Evolutionary conservation across 2,888 invertebrate genomes (phyloP), one percentile per base, ranked within the genome.

Genomic region (Tupiocoris notatus): DNA sequence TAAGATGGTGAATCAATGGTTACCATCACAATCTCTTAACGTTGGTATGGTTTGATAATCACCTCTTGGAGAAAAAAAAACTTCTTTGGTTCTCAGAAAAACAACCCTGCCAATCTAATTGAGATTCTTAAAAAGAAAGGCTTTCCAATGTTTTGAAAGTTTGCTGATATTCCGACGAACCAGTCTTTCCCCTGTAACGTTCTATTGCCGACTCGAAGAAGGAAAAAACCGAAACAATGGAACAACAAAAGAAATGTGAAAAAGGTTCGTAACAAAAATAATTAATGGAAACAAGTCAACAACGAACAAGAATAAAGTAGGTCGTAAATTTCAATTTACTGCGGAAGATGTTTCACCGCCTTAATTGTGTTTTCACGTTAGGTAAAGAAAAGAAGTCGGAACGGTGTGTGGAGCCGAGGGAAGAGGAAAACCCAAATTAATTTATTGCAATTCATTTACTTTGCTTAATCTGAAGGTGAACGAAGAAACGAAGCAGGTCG

Each of bases 381-480:
- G 62, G 62, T 22, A 54, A 73, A 63, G 21, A 21, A 63, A 63
- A 21, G 63, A 63, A 63, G 59, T n/a, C n/a, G n/a, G n/a, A n/a
- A n/a, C n/a, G n/a, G n/a, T n/a, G n/a, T n/a, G n/a, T n/a, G n/a
- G n/a, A n/a, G n/a, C n/a, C n/a, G n/a, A n/a, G 68, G 63, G 62
- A 24, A 24, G 62, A 39, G 62, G 58, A 62, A 61, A 67, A 68
- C 70, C 66, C 21, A 76, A 78, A 78, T 78, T 78, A 76, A 78
- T 78, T 78, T 78, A 78, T 78, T 64, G 76, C 76, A 76, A 76
- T 76, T 78, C 78, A 76, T 78, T 76, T 78, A 73, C 68, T 77
- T 77, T n/a, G n/a, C n/a, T n/a, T 75, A 75, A 68, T 58, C 75
- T 67, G 56, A 25, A 61, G 63, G 62, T 20, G 66, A 75, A 21